Percentiles rank a stretch among this genome's conserved stretches.
Conservation (phyloP, 2,113 vertebrate species). For the Vireo altiloquus region DNA sequence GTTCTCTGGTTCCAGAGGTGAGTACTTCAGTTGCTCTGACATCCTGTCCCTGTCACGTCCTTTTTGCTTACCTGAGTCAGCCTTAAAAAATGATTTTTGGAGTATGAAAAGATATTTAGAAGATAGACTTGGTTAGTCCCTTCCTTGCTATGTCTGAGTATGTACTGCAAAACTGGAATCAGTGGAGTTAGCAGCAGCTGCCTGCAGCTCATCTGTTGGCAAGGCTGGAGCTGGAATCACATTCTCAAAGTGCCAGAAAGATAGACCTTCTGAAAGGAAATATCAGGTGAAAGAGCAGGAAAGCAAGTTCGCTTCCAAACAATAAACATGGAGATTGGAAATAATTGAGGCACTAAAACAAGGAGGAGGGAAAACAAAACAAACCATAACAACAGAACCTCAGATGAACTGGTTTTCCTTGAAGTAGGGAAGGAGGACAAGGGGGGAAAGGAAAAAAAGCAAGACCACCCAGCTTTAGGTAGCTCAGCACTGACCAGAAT, state of each 20-base stretch:
- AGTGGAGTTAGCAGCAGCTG: slow-evolving; percentile 20
- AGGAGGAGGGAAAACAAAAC: slow-evolving; percentile 36
- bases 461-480: neutral
- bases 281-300: slow-evolving; percentile 47
- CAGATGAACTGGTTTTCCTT: neutral
- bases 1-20: neutral
- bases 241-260: slow-evolving; percentile 59
- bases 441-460: neutral
- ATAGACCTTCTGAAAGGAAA: slow-evolving; percentile 41
- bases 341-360: slow-evolving; percentile 35
- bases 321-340: slow-evolving; percentile 42
- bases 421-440: neutral
- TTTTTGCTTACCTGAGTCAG: neutral
- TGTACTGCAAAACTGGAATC: neutral
- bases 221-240: slow-evolving; percentile 41
- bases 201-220: slow-evolving; percentile 44
- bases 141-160: neutral
- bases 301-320: slow-evolving; percentile 11
- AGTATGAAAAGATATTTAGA: neutral
- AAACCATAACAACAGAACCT: neutral
- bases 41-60: neutral
- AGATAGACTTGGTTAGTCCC: neutral
- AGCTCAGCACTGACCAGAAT: neutral
- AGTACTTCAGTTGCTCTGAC: neutral
- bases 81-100: neutral